These are phyloP conservation scores for Rhabdornis inornatus DNA, from an alignment of 2,113 vertebrate species.

Conservation along the genomic window DNA sequence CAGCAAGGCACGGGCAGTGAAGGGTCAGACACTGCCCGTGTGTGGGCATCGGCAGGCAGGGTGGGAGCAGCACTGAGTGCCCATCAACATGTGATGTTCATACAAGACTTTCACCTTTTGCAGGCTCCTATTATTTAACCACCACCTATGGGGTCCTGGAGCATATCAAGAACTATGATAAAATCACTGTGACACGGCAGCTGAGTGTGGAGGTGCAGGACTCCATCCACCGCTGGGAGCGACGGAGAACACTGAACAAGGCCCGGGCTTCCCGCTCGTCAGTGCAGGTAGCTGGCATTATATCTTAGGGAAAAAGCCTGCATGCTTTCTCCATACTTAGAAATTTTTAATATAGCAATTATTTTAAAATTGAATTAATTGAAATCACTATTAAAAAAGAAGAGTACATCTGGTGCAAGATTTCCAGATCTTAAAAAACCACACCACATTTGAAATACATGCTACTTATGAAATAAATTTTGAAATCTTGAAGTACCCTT, in stretches of 20 bases:
- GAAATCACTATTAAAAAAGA: not conserved
- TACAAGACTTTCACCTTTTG: not conserved
- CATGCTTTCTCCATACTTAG: not conserved
- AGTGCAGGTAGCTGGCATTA: slow-evolving; percentile 75
- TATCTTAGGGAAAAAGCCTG: not conserved
- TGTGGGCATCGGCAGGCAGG: not conserved
- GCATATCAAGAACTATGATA: slow-evolving; percentile 93
- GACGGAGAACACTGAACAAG: slow-evolving; percentile 90
- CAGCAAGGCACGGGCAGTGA: rapidly evolving
- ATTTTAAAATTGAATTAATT: not conserved
- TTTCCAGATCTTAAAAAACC: not conserved
- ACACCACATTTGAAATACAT: not conserved
- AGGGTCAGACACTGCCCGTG: not conserved
- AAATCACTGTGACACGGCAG: slow-evolving; percentile 87
- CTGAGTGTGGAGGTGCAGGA: slow-evolving; percentile 94
- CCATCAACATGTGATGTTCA: not conserved
- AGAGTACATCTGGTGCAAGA: not conserved
- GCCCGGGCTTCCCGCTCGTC: slow-evolving; percentile 80
- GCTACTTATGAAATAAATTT: not conserved
- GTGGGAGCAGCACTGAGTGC: not conserved
- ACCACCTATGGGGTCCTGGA: slow-evolving; percentile 94
- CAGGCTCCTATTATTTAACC: slow-evolving; percentile 96
- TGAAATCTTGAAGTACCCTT: not conserved
- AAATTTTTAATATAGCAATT: not conserved
- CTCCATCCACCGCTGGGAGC: slow-evolving; percentile 96